Evolutionary conservation across 1,140 invertebrate genomes (phyloP), one percentile per base, ranked within the genome.

Genomic region (Pentalonia nigronervosa): DNA sequence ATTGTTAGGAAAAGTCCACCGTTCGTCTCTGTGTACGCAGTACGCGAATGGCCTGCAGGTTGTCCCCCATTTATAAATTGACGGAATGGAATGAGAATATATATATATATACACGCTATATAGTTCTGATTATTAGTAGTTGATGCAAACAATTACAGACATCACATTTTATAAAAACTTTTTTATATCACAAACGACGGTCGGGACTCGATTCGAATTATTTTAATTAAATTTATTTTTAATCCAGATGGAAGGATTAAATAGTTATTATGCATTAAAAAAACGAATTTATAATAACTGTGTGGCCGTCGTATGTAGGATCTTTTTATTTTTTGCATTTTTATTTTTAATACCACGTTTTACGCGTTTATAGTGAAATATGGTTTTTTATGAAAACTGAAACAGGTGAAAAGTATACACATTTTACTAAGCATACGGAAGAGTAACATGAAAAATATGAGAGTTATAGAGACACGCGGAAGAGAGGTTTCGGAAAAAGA

Each of bases 151-250:
- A 88, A 88, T 30, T 88, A n/a, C 34, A 14, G 60, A n/a, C 47
- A 34, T 50, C 1, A 34, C 36, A 45, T 45, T 67, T 45, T n/a
- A 45, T 60, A 67, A 67, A 67, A 45, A 45, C 34, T 67, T 36
- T 41, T 7, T 88, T 17, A 67, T 25, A n/a, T 90, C 36, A 45
- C 14, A 67, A 67, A 56, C 36, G 9, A 56, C 36, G 9, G 8
- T 3, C 0, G 20, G 30, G 21, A 67, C 53, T 67, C 60, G 41
- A 45, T 90, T 90, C 53, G 14, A 60, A 60, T 56, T 67, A 67
- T 67, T 90, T 90, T 90, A 67, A 67, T 90, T 67, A 90, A 90
- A 67, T 67, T 90, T 20, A 67, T 67, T 41, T 90, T 45, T 45
- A 67, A 90, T 90, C 53, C 53, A n/a, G 36, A 90, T 45, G 45